phyloP scores from a whole-genome alignment of 2,797 vertebrate species.

The Molothrus ater region DNA sequence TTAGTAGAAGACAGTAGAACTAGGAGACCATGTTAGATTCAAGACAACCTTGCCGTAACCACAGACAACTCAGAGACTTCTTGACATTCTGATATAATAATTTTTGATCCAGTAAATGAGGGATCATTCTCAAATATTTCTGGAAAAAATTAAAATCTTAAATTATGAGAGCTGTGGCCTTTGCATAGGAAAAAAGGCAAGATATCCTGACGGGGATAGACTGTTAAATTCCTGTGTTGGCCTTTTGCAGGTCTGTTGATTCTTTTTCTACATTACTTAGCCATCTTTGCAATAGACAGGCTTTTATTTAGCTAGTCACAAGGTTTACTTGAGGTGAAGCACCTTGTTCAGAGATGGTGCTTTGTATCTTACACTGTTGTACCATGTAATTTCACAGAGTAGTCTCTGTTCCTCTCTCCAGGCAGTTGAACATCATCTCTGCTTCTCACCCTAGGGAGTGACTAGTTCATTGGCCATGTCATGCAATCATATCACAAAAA shows the following conservation, averaged over 20 bases:
- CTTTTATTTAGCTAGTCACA: neutral
- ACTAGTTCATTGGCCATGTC: constrained; percentile 40
- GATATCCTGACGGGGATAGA: neutral
- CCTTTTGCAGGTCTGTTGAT: neutral
- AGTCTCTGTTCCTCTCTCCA: neutral
- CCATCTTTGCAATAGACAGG: neutral
- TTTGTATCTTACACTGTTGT: neutral
- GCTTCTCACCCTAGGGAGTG: constrained; percentile 24
- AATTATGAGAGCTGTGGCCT: neutral
- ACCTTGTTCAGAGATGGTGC: neutral
- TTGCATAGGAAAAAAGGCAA: neutral
- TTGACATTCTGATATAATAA: neutral
- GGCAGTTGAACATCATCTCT: constrained; percentile 16
- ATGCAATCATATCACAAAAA: constrained; percentile 54
- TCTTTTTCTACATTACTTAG: neutral
- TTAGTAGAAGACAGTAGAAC: neutral
- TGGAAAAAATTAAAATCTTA: neutral
- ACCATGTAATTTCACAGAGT: constrained; percentile 11
- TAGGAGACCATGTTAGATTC: neutral
- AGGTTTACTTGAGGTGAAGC: constrained; percentile 9
- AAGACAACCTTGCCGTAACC: neutral
- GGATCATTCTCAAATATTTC: neutral
- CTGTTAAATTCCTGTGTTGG: neutral
- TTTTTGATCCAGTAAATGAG: neutral
- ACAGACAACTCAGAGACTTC: neutral